These are phyloP conservation scores for Schlechtendalia chinensis DNA, from an alignment of 1,140 invertebrate species.

Conservation along the genomic window DNA sequence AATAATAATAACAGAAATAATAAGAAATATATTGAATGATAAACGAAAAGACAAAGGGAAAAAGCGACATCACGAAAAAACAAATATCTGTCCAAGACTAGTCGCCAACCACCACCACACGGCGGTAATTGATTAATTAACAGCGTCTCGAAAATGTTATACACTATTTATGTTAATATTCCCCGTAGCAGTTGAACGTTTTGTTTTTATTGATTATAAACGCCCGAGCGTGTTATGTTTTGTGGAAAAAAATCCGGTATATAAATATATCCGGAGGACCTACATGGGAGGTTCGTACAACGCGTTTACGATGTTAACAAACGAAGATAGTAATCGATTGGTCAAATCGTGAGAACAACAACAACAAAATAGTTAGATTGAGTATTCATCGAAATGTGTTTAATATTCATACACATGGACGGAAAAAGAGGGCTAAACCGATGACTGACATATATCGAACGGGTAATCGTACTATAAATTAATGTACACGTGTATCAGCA, in stretches of 20 bases:
- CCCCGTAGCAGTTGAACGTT: constrained; percentile 15
- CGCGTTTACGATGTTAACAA: constrained; percentile 39
- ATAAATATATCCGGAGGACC: constrained; percentile 1
- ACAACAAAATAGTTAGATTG: constrained; percentile 7
- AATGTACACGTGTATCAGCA: too few relatives aligned
- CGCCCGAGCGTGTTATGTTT: constrained; percentile 13
- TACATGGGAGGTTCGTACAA: constrained; percentile 28
- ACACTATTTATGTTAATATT: constrained; percentile 18
- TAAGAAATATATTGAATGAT: constrained; percentile 4
- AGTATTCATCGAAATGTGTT: too few relatives aligned
- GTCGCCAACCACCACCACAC: constrained; percentile 23
- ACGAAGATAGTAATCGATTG: constrained; percentile 31
- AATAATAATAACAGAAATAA: constrained; percentile 9
- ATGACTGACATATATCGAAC: too few relatives aligned
- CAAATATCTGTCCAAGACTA: constrained; percentile 29
- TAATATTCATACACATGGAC: background rate
- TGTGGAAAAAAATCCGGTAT: constrained; percentile 9
- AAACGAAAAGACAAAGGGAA: background rate
- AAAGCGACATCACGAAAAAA: background rate
- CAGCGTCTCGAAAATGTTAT: constrained; percentile 4
- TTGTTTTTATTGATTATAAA: constrained; percentile 31
- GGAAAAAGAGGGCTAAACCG: too few relatives aligned
- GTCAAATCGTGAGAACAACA: constrained; percentile 20
- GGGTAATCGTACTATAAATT: too few relatives aligned
- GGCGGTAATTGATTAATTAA: constrained; percentile 31